A percentile compares a stretch with the other conserved stretches of the same genome.
Conservation (phyloP, 2,113 vertebrate species). For the Calonectris borealis region DNA sequence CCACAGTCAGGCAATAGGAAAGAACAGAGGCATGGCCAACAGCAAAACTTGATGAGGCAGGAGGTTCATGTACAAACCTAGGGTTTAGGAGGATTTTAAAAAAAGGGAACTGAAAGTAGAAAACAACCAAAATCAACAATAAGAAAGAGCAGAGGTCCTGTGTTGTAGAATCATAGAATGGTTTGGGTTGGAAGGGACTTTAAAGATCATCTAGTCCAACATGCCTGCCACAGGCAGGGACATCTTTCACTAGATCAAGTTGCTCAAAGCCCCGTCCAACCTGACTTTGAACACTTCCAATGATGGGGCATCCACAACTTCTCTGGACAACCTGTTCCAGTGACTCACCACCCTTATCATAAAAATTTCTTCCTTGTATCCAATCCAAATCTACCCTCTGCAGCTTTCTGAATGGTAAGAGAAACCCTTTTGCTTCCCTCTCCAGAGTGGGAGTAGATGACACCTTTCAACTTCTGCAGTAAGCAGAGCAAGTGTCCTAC, state of each 20-base stretch:
- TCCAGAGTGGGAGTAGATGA: neutral
- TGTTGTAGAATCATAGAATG: neutral
- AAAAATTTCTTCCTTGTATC: neutral
- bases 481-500: neutral
- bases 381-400: neutral
- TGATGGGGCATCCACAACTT: neutral
- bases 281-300: neutral
- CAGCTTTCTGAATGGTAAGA: neutral
- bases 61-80: neutral
- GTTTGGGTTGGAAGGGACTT: no score
- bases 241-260: neutral
- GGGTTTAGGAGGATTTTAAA: neutral
- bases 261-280: neutral
- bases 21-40: neutral
- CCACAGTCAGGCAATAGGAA: neutral
- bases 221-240: accelerated
- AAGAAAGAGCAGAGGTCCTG: neutral
- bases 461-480: neutral
- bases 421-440: neutral
- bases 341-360: neutral
- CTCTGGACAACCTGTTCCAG: neutral
- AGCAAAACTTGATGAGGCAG: neutral
- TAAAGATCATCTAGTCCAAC: neutral
- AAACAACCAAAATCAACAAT: neutral
- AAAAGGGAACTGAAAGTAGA: neutral